Percentiles rank a stretch among this genome's conserved stretches.
Evolutionary conservation across 37 sponge, comb jelly and placozoan species (phyloP).

Genomic region (Tethya wilhelma): DNA sequence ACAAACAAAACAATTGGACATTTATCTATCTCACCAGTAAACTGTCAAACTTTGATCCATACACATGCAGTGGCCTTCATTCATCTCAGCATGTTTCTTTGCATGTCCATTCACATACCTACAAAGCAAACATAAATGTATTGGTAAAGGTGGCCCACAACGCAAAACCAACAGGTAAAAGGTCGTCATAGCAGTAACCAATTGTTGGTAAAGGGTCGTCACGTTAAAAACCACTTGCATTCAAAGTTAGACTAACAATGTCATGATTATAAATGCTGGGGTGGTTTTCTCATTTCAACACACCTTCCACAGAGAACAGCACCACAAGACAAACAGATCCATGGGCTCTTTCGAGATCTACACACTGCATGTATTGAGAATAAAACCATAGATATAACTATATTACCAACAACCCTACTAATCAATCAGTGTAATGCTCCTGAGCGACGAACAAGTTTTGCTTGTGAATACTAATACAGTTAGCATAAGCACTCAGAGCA

Average conservation of each 20-base stretch:
- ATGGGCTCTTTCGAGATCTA: constrained; percentile 67
- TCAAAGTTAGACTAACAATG: neutral
- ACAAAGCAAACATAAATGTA: neutral
- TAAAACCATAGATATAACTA: too few relatives aligned
- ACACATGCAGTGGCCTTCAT: constrained; percentile 51
- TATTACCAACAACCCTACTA: too few relatives aligned
- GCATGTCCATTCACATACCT: constrained; percentile 77
- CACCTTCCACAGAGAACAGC: constrained; percentile 72
- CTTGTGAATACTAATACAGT: too few relatives aligned
- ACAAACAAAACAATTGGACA: too few relatives aligned
- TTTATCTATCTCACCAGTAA: constrained; percentile 64
- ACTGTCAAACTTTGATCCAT: constrained; percentile 52
- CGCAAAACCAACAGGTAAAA: neutral
- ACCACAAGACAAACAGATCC: constrained; percentile 78
- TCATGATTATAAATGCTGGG: neutral
- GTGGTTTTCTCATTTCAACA: too few relatives aligned
- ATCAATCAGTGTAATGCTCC: too few relatives aligned
- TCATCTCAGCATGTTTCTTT: constrained; percentile 50
- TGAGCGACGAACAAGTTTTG: too few relatives aligned
- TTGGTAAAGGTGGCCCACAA: neutral
- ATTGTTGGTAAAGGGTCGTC: neutral
- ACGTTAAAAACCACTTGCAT: neutral
- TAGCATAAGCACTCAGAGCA: too few relatives aligned
- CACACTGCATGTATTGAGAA: constrained; percentile 59
- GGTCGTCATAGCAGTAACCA: neutral